Evolutionary conservation across 2,113 vertebrate species (phyloP).

Genomic region (Istiophorus platypterus): DNA sequence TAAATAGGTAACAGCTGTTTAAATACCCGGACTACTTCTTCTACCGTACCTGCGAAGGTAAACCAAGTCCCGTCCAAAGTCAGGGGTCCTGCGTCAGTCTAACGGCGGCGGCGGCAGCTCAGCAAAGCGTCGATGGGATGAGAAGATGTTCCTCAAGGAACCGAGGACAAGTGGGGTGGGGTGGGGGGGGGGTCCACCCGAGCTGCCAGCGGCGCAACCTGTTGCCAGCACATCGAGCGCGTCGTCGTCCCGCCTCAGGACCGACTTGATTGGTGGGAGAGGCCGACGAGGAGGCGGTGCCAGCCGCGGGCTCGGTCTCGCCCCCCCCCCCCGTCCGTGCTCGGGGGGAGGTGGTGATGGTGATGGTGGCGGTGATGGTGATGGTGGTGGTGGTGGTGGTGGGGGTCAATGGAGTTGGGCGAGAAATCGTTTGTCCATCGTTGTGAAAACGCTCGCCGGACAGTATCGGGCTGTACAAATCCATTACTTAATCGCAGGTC

Average conservation of each 20-base stretch:
- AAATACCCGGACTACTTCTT: background rate
- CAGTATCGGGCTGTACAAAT: background rate
- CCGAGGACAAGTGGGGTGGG: slow-evolving; percentile 43
- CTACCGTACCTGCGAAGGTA: slow-evolving; percentile 52
- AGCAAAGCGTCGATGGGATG: slow-evolving; percentile 20
- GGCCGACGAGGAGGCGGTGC: slow-evolving; percentile 49
- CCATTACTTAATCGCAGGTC: too few relatives aligned
- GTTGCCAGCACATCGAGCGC: slow-evolving; percentile 78
- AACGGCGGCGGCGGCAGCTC: slow-evolving; percentile 2
- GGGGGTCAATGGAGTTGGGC: too few relatives aligned
- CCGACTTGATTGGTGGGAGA: slow-evolving; percentile 68
- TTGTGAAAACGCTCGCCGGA: background rate
- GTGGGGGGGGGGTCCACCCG: slow-evolving; percentile 40
- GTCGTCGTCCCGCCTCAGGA: slow-evolving; percentile 64
- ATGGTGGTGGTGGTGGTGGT: too few relatives aligned
- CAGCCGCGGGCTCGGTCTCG: slow-evolving; percentile 17
- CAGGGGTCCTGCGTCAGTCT: background rate
- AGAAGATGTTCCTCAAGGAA: slow-evolving; percentile 50
- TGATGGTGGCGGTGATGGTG: too few relatives aligned
- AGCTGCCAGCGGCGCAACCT: slow-evolving; percentile 78
- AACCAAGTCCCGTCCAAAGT: background rate
- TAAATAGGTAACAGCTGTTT: slow-evolving; percentile 15
- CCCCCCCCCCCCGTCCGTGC: too few relatives aligned
- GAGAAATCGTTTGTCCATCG: background rate
- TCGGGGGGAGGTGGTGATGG: too few relatives aligned